Base-by-base conservation (phyloP, 2,797 vertebrate species). In the Synaphobranchus kaupii region DNA sequence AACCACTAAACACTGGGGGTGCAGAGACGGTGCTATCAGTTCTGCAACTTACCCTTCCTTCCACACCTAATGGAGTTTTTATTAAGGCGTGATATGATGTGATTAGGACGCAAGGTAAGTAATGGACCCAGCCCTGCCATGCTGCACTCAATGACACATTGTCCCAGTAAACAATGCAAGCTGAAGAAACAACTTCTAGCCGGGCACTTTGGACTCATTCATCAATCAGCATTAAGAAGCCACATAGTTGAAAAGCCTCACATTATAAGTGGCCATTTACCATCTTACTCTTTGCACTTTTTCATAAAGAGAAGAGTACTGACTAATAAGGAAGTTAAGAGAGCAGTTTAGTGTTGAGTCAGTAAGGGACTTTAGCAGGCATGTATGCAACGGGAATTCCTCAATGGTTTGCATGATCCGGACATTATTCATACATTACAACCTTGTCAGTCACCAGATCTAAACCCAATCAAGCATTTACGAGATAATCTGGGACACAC, bases 41-140 rank as follows among this genome's bases (percentile, higher is more conserved):
- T 88, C 7, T 73, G 48, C 31, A 86, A 54, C 52, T 85, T 73
- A 39, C 78, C n/a, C 81, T 84, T 84, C 91, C 31, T 90, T 89
- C 86, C 85, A 48, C 63, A 66, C 84, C 86, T 91, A 91, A 92
- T 90, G 88, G 87, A 63, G 83, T 89, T 92, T 91, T 92, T 86
- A 88, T 87, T 85, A 68, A 60, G 87, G 52, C 88, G 86, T 88
- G 85, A 85, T 86, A 89, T 89, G 81, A 86, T 86, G 81, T 88
- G 73, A 54, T 86, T 86, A 50, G 87, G 85, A 87, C 88, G 86
- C 86, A 88, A 84, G 39, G 56, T 82, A 48, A 48, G 85, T 91
- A 90, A 91, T 90, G 92, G 89, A 90, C 66, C 50, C 7, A 68
- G 80, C 31, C 47, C 66, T 83, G 44, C 54, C 52, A 9, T 54